These are phyloP conservation scores for Onychostoma macrolepis DNA, from an alignment of 2,113 vertebrate species.

Conservation along the genomic window DNA sequence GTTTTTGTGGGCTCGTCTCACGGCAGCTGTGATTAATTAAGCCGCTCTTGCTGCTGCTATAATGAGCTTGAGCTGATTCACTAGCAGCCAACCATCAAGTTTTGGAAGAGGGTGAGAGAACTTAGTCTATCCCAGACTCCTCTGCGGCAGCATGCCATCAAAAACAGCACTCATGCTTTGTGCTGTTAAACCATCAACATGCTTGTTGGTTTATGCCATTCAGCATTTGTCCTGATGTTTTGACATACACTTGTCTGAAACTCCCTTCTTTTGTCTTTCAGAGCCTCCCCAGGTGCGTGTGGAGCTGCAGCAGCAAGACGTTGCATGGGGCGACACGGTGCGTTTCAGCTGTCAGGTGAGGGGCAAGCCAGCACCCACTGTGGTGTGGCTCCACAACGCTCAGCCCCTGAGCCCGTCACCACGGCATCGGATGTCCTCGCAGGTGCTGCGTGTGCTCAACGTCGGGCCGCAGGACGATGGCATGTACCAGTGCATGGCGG, in stretches of 20 bases:
- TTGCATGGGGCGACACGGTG: constrained; percentile 85
- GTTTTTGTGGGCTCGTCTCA: constrained; percentile 73
- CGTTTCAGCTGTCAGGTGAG: constrained; percentile 88
- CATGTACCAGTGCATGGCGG: constrained; percentile 96
- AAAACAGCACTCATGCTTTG: constrained; percentile 20
- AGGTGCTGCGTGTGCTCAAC: constrained; percentile 77
- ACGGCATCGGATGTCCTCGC: constrained; percentile 80
- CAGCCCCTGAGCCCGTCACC: constrained; percentile 78
- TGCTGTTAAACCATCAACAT: background rate
- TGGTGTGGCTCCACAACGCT: constrained; percentile 91
- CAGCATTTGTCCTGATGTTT: background rate
- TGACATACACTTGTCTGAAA: background rate
- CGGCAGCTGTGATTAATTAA: constrained; percentile 78
- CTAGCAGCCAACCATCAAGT: constrained; percentile 83
- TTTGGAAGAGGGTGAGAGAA: constrained; percentile 17
- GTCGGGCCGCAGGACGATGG: constrained; percentile 90
- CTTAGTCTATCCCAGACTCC: constrained; percentile 21
- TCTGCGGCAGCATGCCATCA: constrained; percentile 21
- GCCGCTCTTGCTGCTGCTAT: constrained; percentile 68
- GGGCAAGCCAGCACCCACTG: constrained; percentile 87
- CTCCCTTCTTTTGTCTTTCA: constrained; percentile 62
- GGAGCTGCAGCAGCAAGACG: constrained; percentile 88
- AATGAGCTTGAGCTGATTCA: constrained; percentile 75
- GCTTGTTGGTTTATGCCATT: constrained; percentile 11
- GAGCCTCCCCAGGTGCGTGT: constrained; percentile 92